Base-by-base conservation (phyloP, 2,113 vertebrate species). In the Peromyscus californicus region DNA sequence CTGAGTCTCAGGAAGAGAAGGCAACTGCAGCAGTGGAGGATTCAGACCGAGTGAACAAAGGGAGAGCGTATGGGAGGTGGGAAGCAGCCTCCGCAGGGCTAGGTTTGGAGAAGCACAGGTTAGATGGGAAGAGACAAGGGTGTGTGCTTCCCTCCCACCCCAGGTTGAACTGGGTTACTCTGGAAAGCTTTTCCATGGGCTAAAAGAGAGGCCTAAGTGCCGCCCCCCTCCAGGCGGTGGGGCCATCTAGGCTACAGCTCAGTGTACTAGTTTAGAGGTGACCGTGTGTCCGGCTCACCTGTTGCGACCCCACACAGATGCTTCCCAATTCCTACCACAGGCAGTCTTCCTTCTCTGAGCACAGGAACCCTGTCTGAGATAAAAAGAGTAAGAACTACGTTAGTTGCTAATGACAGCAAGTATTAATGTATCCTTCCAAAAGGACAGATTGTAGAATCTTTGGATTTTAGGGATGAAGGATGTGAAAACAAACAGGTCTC, bases 271-370 rank as follows among this genome's bases (percentile, higher is more conserved):
- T 45, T 24, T 96, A 88, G 42, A 95, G 8, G 67, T 36, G 13
- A 61, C 69, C 12, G 24, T 0, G 0, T 67, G 48, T 95, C 91
- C 13, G 19, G 79, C 97, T 16, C 98, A 99, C 99, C 99, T 98
- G 99, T 99, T 0, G 99, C 99, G n/a, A 99, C 99, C 95, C 99
- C 99, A 98, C 99, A 99, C 89, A 99, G 96, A 97, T 99, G 99
- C 94, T 99, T 99, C 29, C 99, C 99, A 24, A 99, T 99, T 93
- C 99, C 99, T 31, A 99, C 99, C 63, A 99, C 95, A 1, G 99
- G 99, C 12, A 99, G 97, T 21, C 97, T 98, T 93, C 99, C 98
- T 97, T 99, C 98, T 87, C 74, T 96, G 74, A 99, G 98, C 95
- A 99, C 61, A 61, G 99, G 99, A 3, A 99, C 99, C 94, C 98